Percentiles rank a stretch among this genome's conserved stretches.
phyloP scores from a whole-genome alignment of 2,888 invertebrate species.

The Achlya flavicornis region DNA sequence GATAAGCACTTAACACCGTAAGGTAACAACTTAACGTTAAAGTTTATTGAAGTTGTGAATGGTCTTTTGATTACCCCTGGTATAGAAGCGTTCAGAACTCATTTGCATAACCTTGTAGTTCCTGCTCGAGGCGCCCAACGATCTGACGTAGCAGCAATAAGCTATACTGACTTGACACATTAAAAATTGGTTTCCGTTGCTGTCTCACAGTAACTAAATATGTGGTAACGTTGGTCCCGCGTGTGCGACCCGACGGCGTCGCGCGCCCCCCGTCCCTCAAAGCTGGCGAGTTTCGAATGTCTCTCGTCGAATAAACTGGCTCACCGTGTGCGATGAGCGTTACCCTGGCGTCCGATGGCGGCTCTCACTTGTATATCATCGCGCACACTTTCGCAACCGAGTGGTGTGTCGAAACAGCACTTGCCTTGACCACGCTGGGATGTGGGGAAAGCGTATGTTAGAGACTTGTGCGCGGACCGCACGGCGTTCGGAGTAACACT shows the following conservation, averaged over 20 bases:
- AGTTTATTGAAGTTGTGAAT: slow-evolving; percentile 84
- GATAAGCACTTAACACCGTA: slow-evolving; percentile 77
- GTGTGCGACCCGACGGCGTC: slow-evolving; percentile 79
- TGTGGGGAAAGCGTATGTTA: slow-evolving; percentile 53
- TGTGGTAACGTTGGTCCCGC: slow-evolving; percentile 73
- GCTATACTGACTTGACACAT: slow-evolving; percentile 84
- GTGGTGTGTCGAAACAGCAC: slow-evolving; percentile 76
- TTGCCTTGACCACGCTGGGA: slow-evolving; percentile 64
- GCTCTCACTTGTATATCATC: slow-evolving; percentile 84
- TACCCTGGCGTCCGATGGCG: slow-evolving; percentile 73
- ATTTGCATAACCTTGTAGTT: slow-evolving; percentile 84
- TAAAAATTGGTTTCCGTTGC: slow-evolving; percentile 81
- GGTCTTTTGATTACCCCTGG: slow-evolving; percentile 84
- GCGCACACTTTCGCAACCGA: slow-evolving; percentile 82
- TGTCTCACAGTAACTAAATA: slow-evolving; percentile 66
- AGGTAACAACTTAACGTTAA: slow-evolving; percentile 73
- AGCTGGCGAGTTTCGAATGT: slow-evolving; percentile 77
- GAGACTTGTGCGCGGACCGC: slow-evolving; percentile 34
- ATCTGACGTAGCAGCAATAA: slow-evolving; percentile 83
- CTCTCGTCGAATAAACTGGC: slow-evolving; percentile 74
- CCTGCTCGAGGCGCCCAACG: slow-evolving; percentile 81
- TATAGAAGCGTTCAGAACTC: slow-evolving; percentile 84
- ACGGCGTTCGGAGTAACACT: slow-evolving; percentile 43
- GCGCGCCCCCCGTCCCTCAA: slow-evolving; percentile 77
- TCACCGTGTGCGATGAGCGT: slow-evolving; percentile 82